Evolutionary conservation across 2,797 vertebrate species (phyloP).

Genomic region (Sparidentex hasta): DNA sequence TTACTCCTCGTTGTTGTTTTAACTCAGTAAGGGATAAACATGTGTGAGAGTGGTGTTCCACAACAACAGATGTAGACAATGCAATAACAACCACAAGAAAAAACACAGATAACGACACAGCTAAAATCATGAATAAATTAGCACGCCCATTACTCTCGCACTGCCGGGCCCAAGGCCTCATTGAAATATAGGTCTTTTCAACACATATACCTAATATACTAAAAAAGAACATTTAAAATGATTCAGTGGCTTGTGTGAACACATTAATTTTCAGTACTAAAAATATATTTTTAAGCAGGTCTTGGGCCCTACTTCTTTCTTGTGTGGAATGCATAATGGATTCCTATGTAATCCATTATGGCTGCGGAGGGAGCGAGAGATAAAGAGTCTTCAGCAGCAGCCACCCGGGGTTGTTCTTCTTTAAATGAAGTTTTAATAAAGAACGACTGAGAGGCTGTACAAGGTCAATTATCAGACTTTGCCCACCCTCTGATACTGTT

Average conservation of each 20-base stretch:
- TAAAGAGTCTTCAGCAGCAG: constrained; percentile 78
- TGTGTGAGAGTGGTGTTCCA: constrained; percentile 19
- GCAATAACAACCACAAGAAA: constrained; percentile 60
- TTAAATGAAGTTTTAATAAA: constrained; percentile 93
- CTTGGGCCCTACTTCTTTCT: constrained; percentile 82
- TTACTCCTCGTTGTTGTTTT: constrained; percentile 20
- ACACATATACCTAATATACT: constrained; percentile 91
- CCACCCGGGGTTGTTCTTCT: constrained; percentile 89
- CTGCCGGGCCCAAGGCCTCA: constrained; percentile 65
- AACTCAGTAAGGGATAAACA: background rate
- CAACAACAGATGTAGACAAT: constrained; percentile 47
- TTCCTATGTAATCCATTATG: constrained; percentile 88
- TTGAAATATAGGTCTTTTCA: constrained; percentile 90
- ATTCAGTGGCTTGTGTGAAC: constrained; percentile 89
- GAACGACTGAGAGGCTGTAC: constrained; percentile 84
- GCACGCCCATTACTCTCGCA: constrained; percentile 81
- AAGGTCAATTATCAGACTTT: constrained; percentile 88
- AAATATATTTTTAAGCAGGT: constrained; percentile 92
- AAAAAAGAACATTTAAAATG: constrained; percentile 93
- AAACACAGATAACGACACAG: constrained; percentile 73
- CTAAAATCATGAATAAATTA: constrained; percentile 86
- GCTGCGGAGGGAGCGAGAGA: constrained; percentile 72
- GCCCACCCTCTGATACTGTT: constrained; percentile 55
- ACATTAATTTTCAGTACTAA: constrained; percentile 92
- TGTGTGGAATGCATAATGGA: constrained; percentile 88